Evolutionary conservation across 2,113 vertebrate species (phyloP).

Genomic region (Herpetotheres cachinnans): DNA sequence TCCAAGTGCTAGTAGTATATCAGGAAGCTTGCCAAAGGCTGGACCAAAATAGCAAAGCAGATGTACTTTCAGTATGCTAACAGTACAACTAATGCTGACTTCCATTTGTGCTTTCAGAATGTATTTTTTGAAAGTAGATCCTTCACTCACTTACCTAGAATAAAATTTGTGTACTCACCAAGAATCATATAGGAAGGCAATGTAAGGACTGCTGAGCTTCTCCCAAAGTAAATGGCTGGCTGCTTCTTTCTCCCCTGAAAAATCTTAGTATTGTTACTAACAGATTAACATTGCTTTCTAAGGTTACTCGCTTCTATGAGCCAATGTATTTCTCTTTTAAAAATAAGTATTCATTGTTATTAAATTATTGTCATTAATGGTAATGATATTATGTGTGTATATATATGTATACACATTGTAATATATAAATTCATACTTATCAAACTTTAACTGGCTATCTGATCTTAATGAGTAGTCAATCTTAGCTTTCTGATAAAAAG

Average conservation of each 20-base stretch:
- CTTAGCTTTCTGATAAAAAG: neutral
- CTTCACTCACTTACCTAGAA: neutral
- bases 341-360: neutral
- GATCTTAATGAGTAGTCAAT: neutral
- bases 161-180: neutral
- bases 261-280: neutral
- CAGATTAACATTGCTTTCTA: neutral
- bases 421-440: neutral
- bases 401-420: neutral
- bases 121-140: neutral
- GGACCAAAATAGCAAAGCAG: neutral
- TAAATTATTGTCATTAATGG: neutral
- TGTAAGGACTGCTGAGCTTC: neutral
- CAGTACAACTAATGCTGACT: neutral
- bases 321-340: neutral
- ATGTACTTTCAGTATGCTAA: neutral
- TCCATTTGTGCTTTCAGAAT: neutral
- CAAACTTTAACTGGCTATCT: neutral
- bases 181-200: neutral
- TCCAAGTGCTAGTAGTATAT: neutral
- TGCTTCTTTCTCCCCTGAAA: neutral
- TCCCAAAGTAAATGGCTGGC: neutral
- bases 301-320: neutral
- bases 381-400: neutral
- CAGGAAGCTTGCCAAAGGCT: neutral